Evolutionary conservation across 2,797 vertebrate species (phyloP).

Genomic region (Valencia hispanica): DNA sequence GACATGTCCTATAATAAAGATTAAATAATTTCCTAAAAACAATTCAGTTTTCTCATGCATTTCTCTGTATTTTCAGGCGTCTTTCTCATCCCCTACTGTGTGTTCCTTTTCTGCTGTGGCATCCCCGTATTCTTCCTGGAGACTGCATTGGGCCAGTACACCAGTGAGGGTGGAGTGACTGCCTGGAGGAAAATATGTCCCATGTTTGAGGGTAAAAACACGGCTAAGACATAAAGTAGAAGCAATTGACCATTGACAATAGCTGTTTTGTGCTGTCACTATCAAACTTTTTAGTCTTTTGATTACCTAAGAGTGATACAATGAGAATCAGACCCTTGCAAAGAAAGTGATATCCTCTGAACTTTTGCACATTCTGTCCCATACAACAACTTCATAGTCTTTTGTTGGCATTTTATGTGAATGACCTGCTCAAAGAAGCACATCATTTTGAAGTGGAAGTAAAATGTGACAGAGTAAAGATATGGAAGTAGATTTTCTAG

Average conservation of each 20-base stretch:
- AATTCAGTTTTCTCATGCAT: background rate
- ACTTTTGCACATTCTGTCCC: background rate
- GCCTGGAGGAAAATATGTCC: constrained; percentile 97
- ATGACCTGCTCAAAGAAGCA: background rate
- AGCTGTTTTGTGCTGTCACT: constrained; percentile 5
- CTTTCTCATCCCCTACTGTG: constrained; percentile 94
- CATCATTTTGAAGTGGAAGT: background rate
- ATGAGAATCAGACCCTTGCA: background rate
- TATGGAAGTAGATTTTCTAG: background rate
- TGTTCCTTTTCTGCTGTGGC: constrained; percentile 91
- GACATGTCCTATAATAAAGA: background rate
- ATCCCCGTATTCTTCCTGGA: constrained; percentile 94
- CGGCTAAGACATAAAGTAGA: constrained; percentile 6
- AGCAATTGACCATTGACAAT: background rate
- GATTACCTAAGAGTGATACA: background rate
- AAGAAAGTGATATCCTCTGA: background rate
- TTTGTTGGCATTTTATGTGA: background rate
- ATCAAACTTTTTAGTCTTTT: background rate
- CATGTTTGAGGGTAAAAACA: constrained; percentile 88
- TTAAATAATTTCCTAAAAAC: background rate
- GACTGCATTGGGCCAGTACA: constrained; percentile 92
- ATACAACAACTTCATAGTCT: background rate
- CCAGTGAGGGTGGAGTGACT: constrained; percentile 90
- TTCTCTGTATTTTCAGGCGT: constrained; percentile 77
- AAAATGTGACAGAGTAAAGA: background rate